These are phyloP conservation scores for Hippoglossus hippoglossus DNA, from an alignment of 2,797 vertebrate genomes.

Conservation along the genomic window DNA sequence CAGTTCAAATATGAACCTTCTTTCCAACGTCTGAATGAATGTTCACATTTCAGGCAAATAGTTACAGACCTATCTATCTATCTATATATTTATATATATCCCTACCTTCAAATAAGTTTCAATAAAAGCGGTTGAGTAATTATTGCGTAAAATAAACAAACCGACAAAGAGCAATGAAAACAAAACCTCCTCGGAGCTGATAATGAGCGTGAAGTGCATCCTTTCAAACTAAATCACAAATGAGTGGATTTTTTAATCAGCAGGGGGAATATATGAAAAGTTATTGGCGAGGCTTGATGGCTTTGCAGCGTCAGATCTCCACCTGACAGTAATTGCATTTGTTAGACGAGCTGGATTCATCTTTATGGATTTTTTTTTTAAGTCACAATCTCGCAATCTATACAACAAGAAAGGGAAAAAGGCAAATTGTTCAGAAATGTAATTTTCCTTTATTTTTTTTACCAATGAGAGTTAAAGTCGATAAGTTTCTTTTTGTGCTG, in stretches of 20 bases:
- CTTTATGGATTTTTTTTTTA: conserved; percentile 36
- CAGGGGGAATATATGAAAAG: conserved; percentile 20
- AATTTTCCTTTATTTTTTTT: conserved; percentile 30
- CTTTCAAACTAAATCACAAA: conserved; percentile 36
- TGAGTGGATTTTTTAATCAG: conserved; percentile 5
- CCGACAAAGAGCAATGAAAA: no score
- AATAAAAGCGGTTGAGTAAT: no score
- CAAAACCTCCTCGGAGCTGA: no score
- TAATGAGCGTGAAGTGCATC: neutral
- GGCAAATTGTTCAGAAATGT: conserved; percentile 30
- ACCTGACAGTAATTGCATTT: conserved; percentile 61
- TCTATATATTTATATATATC: no score
- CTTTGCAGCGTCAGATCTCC: conserved; percentile 35
- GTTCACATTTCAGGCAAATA: no score
- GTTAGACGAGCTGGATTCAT: conserved; percentile 31
- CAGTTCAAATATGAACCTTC: no score
- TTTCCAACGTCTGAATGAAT: no score
- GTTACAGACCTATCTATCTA: no score
- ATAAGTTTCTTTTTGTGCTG: conserved; percentile 26
- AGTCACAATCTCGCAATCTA: conserved; percentile 19
- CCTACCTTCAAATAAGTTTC: no score
- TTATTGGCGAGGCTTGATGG: conserved; percentile 1
- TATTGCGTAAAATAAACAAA: no score
- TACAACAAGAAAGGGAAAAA: conserved; percentile 24
- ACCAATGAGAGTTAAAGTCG: conserved; percentile 26